Conservation (phyloP, 2,113 vertebrate genomes). For the Miniopterus natalensis region DNA sequence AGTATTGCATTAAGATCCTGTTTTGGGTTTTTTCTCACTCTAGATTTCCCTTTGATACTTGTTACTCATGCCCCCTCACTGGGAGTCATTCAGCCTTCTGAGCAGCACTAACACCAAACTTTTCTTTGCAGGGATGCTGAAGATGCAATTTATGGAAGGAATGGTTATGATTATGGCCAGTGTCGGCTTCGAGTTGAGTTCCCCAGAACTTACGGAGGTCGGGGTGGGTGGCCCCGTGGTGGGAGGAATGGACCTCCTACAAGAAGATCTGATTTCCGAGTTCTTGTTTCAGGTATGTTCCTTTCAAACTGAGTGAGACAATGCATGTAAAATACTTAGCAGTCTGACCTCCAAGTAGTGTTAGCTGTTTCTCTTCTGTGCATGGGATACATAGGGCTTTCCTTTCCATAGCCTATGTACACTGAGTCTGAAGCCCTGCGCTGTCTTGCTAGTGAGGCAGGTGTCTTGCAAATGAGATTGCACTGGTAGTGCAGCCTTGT, state of each 20-base stretch:
- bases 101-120: conserved; percentile 62
- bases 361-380: neutral
- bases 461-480: conserved; percentile 35
- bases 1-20: neutral
- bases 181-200: conserved; percentile 96
- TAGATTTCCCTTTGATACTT: neutral
- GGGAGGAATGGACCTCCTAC: conserved; percentile 93
- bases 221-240: conserved; percentile 87
- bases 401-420: neutral
- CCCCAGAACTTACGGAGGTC: conserved; percentile 90
- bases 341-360: conserved; percentile 49
- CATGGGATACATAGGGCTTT: neutral
- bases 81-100: neutral
- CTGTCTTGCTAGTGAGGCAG: conserved; percentile 35
- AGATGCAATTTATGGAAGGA: conserved; percentile 93
- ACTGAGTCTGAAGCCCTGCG: neutral
- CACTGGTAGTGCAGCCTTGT: neutral
- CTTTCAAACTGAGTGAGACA: conserved; percentile 37
- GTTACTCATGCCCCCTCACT: neutral
- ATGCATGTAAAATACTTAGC: conserved; percentile 59
- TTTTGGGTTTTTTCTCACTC: neutral
- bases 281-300: conserved; percentile 94
- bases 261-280: conserved; percentile 95
- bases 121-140: conserved; percentile 93
- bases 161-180: conserved; percentile 93